Conservation (phyloP, 2,797 vertebrate species). For the Sphenopsis melanotis region DNA sequence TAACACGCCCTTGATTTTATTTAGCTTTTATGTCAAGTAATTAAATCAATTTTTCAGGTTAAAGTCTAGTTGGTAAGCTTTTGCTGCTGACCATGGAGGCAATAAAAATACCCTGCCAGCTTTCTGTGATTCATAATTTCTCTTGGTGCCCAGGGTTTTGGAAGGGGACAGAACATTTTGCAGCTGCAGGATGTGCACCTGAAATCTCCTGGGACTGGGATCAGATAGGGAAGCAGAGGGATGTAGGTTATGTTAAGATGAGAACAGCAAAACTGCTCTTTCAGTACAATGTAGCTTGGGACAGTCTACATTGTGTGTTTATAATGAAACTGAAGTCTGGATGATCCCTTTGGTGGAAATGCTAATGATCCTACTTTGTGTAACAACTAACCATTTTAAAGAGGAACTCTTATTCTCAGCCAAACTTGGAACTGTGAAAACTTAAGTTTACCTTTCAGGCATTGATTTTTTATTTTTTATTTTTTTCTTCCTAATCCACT, state of each 20-base stretch:
- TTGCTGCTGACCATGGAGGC: slow-evolving; percentile 37
- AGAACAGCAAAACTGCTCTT: slow-evolving; percentile 67
- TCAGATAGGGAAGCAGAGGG: neutral
- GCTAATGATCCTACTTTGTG: slow-evolving; percentile 80
- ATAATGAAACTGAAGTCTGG: slow-evolving; percentile 42
- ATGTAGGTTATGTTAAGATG: slow-evolving; percentile 57
- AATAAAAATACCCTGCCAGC: neutral
- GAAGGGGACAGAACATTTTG: slow-evolving; percentile 21
- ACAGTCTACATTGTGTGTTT: slow-evolving; percentile 74
- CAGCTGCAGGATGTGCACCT: neutral
- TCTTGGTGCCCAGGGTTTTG: neutral
- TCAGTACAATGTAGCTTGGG: slow-evolving; percentile 74
- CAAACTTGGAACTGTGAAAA: slow-evolving; percentile 72
- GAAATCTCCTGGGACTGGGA: neutral
- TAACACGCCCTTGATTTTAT: neutral
- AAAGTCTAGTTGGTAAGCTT: neutral
- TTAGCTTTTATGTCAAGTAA: neutral
- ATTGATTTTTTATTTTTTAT: slow-evolving; percentile 27
- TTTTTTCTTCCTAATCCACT: slow-evolving; percentile 14
- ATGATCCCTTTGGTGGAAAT: slow-evolving; percentile 98
- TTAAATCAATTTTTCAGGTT: neutral
- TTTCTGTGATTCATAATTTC: neutral
- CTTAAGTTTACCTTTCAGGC: slow-evolving; percentile 79
- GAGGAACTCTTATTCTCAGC: slow-evolving; percentile 82
- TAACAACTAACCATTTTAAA: slow-evolving; percentile 82